These are phyloP conservation scores for Cranoglanis bouderius DNA, from an alignment of 2,113 vertebrate species.

Conservation along the genomic window DNA sequence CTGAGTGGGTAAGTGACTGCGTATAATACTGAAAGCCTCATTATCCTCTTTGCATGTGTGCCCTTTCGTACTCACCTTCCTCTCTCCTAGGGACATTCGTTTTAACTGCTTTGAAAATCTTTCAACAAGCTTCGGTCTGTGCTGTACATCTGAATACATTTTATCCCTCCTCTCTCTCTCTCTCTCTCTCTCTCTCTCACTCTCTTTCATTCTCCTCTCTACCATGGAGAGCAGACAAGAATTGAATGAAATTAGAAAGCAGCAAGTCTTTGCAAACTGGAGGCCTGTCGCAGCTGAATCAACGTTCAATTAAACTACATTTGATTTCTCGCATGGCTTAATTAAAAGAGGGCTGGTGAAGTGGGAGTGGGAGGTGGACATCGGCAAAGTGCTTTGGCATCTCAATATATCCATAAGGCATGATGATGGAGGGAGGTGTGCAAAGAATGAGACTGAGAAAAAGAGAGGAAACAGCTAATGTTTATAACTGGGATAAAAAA, in stretches of 20 bases:
- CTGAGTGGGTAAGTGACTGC: slow-evolving; percentile 40
- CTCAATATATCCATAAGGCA: slow-evolving; percentile 30
- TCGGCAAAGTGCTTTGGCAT: slow-evolving; percentile 29
- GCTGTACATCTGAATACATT: slow-evolving; percentile 35
- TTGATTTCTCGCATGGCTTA: slow-evolving; percentile 65
- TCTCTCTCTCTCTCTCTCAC: background rate
- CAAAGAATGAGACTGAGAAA: background rate
- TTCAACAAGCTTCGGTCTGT: slow-evolving; percentile 32
- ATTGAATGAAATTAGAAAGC: slow-evolving; percentile 61
- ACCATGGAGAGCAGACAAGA: slow-evolving; percentile 40
- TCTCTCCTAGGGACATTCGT: slow-evolving; percentile 38
- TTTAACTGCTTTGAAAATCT: slow-evolving; percentile 27
- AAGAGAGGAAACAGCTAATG: slow-evolving; percentile 24
- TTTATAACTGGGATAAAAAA: background rate
- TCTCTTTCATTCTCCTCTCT: background rate
- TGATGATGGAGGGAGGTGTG: no score
- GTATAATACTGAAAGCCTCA: slow-evolving; percentile 47
- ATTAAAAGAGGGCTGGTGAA: slow-evolving; percentile 58
- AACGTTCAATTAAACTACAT: slow-evolving; percentile 65
- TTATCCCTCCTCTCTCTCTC: background rate
- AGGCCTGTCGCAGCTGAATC: slow-evolving; percentile 58
- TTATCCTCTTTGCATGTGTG: slow-evolving; percentile 38
- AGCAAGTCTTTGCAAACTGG: slow-evolving; percentile 62
- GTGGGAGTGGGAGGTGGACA: slow-evolving; percentile 20
- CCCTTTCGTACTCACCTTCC: slow-evolving; percentile 26